These are phyloP conservation scores for Cynopterus sphinx DNA, from an alignment of 2,797 vertebrate species.

Conservation along the genomic window DNA sequence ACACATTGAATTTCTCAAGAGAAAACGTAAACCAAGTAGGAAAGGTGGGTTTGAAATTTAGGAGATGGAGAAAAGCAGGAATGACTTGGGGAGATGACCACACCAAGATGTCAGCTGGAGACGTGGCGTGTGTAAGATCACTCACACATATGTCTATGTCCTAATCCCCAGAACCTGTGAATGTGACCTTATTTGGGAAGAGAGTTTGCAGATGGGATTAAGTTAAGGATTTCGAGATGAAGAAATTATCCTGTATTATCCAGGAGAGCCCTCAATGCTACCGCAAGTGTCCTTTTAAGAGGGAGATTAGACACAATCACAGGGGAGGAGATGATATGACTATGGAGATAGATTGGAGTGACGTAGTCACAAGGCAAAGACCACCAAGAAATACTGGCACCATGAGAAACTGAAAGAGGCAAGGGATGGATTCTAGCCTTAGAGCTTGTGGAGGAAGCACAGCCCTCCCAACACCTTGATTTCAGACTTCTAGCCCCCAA, in stretches of 20 bases:
- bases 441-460: neutral
- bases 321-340: neutral
- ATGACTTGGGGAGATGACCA: neutral
- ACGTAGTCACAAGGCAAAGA: neutral
- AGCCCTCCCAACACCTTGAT: neutral
- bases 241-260: neutral
- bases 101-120: neutral
- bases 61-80: neutral
- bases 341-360: neutral
- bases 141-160: neutral
- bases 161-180: neutral
- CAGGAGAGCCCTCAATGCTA: neutral
- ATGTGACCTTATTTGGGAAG: neutral
- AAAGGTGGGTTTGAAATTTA: neutral
- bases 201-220: neutral
- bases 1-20: neutral
- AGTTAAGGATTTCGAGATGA: neutral
- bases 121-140: fast-evolving
- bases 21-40: neutral
- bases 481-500: neutral
- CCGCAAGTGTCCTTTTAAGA: neutral
- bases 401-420: neutral
- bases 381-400: neutral
- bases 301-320: neutral
- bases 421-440: too few species aligned